These are phyloP conservation scores for Lomographa bimaculata DNA, from an alignment of 2,888 invertebrate genomes.

Conservation along the genomic window DNA sequence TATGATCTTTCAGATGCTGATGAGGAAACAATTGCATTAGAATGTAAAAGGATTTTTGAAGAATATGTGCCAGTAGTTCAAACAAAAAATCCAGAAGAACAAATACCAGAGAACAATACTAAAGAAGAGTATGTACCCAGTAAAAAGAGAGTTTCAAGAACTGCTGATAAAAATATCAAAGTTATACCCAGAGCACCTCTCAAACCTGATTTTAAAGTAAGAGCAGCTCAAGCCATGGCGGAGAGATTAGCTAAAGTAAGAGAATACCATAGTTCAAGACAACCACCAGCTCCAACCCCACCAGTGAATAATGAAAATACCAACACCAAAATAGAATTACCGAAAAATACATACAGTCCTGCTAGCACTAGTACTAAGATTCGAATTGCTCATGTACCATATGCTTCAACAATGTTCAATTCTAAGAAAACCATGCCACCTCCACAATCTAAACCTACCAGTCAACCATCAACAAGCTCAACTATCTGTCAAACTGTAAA, in stretches of 20 bases:
- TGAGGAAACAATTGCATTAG: conserved; percentile 89
- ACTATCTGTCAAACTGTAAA: conserved; percentile 87
- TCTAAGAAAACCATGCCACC: conserved; percentile 87
- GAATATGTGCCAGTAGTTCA: conserved; percentile 85
- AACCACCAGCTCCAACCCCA: conserved; percentile 29
- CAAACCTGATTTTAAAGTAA: conserved; percentile 79
- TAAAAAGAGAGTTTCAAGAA: conserved; percentile 90
- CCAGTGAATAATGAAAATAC: conserved; percentile 44
- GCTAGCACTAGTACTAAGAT: conserved; percentile 64
- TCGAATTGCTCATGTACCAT: conserved; percentile 91
- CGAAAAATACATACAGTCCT: conserved; percentile 54
- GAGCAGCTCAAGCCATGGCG: conserved; percentile 82
- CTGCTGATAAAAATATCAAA: conserved; percentile 77
- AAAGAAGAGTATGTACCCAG: conserved; percentile 71
- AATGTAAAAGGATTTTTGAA: conserved; percentile 94
- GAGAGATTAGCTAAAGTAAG: conserved; percentile 75
- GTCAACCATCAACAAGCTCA: conserved; percentile 76
- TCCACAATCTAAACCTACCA: conserved; percentile 62
- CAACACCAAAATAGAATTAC: conserved; percentile 51
- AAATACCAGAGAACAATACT: conserved; percentile 41
- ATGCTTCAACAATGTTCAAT: conserved; percentile 87
- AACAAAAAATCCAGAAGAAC: conserved; percentile 48
- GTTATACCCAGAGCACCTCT: conserved; percentile 59
- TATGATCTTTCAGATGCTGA: conserved; percentile 82
- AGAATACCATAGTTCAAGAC: conserved; percentile 72